Evolutionary conservation across 35 echinoderm and acorn worm species (phyloP).

Genomic region (Heliocidaris tuberculata): DNA sequence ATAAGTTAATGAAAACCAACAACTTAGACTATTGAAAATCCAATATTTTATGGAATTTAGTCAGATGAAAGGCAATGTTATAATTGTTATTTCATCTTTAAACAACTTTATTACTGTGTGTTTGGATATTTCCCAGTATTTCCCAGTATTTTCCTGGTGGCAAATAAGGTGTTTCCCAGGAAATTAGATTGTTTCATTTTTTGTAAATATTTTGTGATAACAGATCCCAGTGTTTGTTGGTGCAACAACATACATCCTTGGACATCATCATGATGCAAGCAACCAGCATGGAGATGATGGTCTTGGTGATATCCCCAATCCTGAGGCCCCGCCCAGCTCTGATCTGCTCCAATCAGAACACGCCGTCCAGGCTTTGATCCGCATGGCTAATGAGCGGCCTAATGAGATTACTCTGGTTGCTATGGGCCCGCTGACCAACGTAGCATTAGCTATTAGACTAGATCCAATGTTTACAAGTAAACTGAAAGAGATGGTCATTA

Average conservation of each 20-base stretch:
- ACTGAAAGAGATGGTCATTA: constrained; percentile 69
- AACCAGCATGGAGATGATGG: constrained; percentile 37
- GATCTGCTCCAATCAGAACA: constrained; percentile 57
- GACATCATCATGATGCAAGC: background rate
- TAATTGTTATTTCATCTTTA: too few species aligned
- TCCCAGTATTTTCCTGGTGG: too few species aligned
- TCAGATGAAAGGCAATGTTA: too few species aligned
- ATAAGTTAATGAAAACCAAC: too few species aligned
- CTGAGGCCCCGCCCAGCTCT: constrained; percentile 11
- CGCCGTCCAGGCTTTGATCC: constrained; percentile 58
- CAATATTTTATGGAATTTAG: too few species aligned
- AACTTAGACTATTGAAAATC: too few species aligned
- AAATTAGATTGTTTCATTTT: background rate
- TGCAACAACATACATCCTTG: background rate
- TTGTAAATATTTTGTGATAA: background rate
- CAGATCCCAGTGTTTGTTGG: constrained; percentile 49
- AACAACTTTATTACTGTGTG: too few species aligned
- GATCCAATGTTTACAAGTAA: constrained; percentile 63
- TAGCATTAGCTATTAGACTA: constrained; percentile 63
- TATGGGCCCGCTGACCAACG: constrained; percentile 77
- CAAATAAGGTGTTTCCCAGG: background rate
- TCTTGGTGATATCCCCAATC: constrained; percentile 47
- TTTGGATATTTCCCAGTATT: too few species aligned
- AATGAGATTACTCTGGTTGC: constrained; percentile 59
- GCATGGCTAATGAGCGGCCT: constrained; percentile 58